Conservation (phyloP, 37 sponge, comb jelly and placozoan species). For the Beroe forskalii region DNA sequence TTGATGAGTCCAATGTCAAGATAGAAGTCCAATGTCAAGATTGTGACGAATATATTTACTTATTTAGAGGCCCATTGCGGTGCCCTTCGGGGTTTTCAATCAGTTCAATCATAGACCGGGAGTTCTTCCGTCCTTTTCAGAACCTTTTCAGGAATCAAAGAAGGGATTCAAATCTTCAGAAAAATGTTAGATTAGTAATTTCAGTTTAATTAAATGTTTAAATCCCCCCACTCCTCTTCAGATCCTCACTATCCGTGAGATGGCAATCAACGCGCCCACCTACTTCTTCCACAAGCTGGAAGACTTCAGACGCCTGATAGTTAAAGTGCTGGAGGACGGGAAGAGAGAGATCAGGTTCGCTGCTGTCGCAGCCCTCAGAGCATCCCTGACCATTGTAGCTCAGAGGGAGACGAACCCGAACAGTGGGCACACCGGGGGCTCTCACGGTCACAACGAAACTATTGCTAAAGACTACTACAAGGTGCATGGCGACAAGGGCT, state of each 20-base stretch:
- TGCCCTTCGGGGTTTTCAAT: too few relatives aligned
- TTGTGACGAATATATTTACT: too few relatives aligned
- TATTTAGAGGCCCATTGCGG: too few relatives aligned
- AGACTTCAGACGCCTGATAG: conserved; percentile 85
- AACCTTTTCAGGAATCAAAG: too few relatives aligned
- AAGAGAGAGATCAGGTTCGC: conserved; percentile 84
- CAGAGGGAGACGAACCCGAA: conserved; percentile 74
- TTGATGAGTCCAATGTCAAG: too few relatives aligned
- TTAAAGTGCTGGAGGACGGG: conserved; percentile 80
- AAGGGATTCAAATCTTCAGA: too few relatives aligned
- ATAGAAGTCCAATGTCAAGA: too few relatives aligned
- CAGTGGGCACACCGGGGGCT: background rate
- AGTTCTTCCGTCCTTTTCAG: too few relatives aligned
- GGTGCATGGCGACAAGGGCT: too few relatives aligned
- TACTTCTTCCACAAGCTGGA: conserved; percentile 87
- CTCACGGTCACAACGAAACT: conserved; percentile 25
- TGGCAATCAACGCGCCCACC: conserved; percentile 89
- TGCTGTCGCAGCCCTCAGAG: conserved; percentile 83
- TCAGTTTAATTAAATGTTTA: background rate
- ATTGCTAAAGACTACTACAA: background rate
- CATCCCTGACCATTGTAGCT: conserved; percentile 83
- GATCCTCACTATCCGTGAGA: conserved; percentile 86
- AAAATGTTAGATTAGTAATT: background rate
- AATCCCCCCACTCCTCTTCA: conserved; percentile 35
- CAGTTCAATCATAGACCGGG: too few relatives aligned